A percentile compares a stretch with the other conserved stretches of the same genome.
phyloP scores from a whole-genome alignment of 2,888 invertebrate species.

The Camponotus fellah region DNA sequence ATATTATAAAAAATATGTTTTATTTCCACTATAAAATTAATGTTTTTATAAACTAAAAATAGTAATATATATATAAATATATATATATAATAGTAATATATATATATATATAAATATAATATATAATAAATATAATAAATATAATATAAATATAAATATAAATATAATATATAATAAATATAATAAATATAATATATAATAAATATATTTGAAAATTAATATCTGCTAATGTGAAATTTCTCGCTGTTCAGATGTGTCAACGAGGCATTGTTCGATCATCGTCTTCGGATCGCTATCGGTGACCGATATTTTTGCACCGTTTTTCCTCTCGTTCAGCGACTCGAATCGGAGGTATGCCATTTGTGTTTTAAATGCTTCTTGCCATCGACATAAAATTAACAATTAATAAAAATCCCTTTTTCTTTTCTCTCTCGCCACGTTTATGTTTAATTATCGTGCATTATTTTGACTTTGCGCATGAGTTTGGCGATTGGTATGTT shows the following conservation, averaged over 20 bases:
- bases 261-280: background rate
- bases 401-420: conserved; percentile 55
- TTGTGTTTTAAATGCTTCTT: conserved; percentile 55
- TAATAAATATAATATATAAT: too few relatives aligned
- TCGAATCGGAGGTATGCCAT: conserved; percentile 38
- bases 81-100: too few relatives aligned
- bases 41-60: background rate
- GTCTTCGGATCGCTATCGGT: background rate
- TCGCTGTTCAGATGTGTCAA: background rate
- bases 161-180: too few relatives aligned
- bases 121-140: too few relatives aligned
- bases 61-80: too few relatives aligned
- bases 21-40: background rate
- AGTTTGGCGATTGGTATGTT: conserved; percentile 59
- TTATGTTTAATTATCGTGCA: conserved; percentile 42
- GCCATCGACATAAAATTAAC: conserved; percentile 56
- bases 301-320: conserved; percentile 19
- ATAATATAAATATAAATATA: too few relatives aligned
- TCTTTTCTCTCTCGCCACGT: conserved; percentile 10
- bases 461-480: conserved; percentile 25
- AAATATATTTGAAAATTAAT: background rate
- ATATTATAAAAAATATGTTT: background rate
- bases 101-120: too few relatives aligned
- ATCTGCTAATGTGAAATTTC: too few relatives aligned
- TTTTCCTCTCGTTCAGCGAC: background rate